Evolutionary conservation across 2,113 vertebrate genomes (phyloP), one percentile per base, ranked within the genome.

Genomic region (Oncorhynchus nerka): DNA sequence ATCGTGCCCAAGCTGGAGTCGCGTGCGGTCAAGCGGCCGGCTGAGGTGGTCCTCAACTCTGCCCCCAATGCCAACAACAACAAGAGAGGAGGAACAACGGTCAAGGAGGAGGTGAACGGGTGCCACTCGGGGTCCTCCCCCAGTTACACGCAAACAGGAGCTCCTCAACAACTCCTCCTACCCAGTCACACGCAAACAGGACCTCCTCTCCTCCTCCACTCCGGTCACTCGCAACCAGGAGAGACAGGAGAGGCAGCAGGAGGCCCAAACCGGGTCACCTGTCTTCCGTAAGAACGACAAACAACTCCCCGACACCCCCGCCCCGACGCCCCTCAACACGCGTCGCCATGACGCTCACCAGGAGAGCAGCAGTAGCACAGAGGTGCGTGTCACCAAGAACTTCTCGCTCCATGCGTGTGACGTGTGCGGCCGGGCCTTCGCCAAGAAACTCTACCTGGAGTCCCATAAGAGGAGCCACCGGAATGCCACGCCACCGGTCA

Each of bases 1-100:
- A 97, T 99, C 91, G 97, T 96, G 81, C 95, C 96, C 79, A 96
- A 94, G 76, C 94, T 99, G 90, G 97, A 99, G 93, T 97, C 94
- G 86, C 84, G 96, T 86, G 95, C 96, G 64, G 94, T 99, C 87
- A 99, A 99, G 91, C 94, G 97, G 83, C 95, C 96, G 1, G 97
- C 96, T 55, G 96, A 98, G 91, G 93, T 89, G 65, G 95, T 99
- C 86, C 92, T 99, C 81, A 97, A 91, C 89, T 95, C 51, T 55
- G 15, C 51, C 13, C 51, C 94, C 87, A 93, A 67, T 69, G 13
- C 82, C 0, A 80, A 11, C 0, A 80, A 9, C 0, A 84, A 5
- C 87, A 91, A 95, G 90, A 91, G 91, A 81, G 93, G 92, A 71
- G 89, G 91, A 88, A 84, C 91, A 75, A 32, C 4, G 19, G 5